Evolutionary conservation across 2,113 vertebrate genomes (phyloP), one percentile per base, ranked within the genome.

Genomic region (Toxostoma redivivum): DNA sequence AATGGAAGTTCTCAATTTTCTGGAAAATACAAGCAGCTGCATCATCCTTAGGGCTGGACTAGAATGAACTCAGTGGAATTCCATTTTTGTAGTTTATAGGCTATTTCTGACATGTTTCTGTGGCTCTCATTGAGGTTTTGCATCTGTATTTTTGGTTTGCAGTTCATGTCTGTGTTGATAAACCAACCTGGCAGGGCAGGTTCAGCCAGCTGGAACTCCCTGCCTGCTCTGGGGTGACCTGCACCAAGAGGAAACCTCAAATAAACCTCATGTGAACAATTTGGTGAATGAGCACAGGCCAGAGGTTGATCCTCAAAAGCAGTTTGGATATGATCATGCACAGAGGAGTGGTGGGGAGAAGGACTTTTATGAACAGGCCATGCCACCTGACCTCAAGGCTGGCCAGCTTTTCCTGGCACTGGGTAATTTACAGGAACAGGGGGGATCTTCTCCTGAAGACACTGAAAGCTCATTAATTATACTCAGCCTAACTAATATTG

Each of bases 141-240:
- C 28, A 14, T 17, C 23, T 22, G 23, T 3, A 12, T 15, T 44
- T 80, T 65, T 64, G 6, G 5, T 33, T 45, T 85, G 15, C 27
- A 51, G 37, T 14, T 70, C 15, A 0, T 33, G 8, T 22, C 8
- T 22, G 0, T 1, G 0, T 25, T 83, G 45, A 44, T 12, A 57
- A 84, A 40, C 28, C 28, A 40, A 27, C 10, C 23, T 40, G 23
- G 22, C 57, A 16, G 58, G 35, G 30, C 25, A 20, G 51, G 45
- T 33, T 77, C 50, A 73, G 30, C 28, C 10, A 7, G 4, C 10
- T n/a, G 66, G 23, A 79, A 5, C 30, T 56, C 21, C 17, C 15
- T 67, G 11, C 45, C 42, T 53, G 27, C 21, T 79, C 22, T 66
- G 2, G 2, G 5, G 16, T 40, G 85, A 62, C 21, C 23, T 62